Conservation (phyloP, 2,888 invertebrate genomes). For the Proisotoma minuta region DNA sequence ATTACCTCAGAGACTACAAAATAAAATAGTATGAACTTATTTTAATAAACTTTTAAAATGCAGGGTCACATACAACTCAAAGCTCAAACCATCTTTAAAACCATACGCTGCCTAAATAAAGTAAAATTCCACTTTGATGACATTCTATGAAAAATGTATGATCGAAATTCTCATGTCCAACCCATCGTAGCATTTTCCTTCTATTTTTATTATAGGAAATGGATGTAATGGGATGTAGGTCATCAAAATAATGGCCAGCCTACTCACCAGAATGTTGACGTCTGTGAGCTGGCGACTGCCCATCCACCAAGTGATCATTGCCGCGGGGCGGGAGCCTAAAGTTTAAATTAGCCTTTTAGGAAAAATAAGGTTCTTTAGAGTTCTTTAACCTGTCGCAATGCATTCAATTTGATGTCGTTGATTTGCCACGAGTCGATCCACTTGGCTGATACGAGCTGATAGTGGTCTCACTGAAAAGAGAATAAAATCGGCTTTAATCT, state of each 20-base stretch:
- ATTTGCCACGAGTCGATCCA: slow-evolving; percentile 45
- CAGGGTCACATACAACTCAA: no score
- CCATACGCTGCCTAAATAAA: no score
- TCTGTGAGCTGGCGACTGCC: slow-evolving; percentile 47
- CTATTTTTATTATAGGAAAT: slow-evolving; percentile 7
- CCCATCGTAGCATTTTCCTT: no score
- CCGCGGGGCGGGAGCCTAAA: no score
- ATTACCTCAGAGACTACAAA: no score
- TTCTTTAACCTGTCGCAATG: slow-evolving; percentile 45
- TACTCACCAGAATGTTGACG: slow-evolving; percentile 47
- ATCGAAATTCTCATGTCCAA: no score
- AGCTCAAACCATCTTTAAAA: no score
- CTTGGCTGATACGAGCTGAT: slow-evolving; percentile 43
- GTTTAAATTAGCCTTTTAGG: slow-evolving; percentile 12
- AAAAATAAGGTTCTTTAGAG: slow-evolving; percentile 38
- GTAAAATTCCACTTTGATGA: no score
- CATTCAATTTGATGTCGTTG: slow-evolving; percentile 47
- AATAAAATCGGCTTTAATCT: neutral
- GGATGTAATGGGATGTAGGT: neutral
- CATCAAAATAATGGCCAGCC: slow-evolving; percentile 3
- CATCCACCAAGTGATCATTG: slow-evolving; percentile 46
- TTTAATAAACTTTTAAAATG: no score
- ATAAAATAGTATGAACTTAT: no score
- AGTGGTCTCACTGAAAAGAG: slow-evolving; percentile 43
- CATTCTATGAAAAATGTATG: no score